A percentile compares a stretch with the other conserved stretches of the same genome.
Conservation (phyloP, 2,888 invertebrate genomes). For the Polydrusus cervinus region DNA sequence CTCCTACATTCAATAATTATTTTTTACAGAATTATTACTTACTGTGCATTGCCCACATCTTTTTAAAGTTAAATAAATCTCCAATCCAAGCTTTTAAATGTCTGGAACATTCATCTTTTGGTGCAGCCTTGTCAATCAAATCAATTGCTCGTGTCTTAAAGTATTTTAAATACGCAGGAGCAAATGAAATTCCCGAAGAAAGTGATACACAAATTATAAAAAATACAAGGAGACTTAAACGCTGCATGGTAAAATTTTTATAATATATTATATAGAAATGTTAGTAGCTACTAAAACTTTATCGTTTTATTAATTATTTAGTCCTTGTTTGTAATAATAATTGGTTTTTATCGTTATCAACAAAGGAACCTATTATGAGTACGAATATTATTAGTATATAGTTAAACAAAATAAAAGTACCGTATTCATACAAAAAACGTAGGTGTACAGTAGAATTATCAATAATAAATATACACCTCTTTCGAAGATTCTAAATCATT, state of each 20-base stretch:
- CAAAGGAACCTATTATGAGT: background rate
- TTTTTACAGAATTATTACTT: slow-evolving; percentile 36
- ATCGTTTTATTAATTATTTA: background rate
- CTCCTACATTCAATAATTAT: background rate
- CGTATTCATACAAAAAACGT: too few species aligned
- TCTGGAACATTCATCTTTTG: slow-evolving; percentile 56
- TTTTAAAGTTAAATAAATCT: slow-evolving; percentile 52
- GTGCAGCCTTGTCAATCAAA: slow-evolving; percentile 55
- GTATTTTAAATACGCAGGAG: slow-evolving; percentile 29
- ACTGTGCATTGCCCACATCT: slow-evolving; percentile 59
- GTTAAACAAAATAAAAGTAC: background rate
- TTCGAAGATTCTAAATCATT: too few species aligned
- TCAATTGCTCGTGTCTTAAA: slow-evolving; percentile 49
- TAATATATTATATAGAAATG: background rate
- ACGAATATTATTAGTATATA: background rate
- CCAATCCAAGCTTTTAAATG: slow-evolving; percentile 55
- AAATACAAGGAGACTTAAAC: slow-evolving; percentile 2
- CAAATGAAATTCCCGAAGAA: background rate
- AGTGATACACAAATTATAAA: slow-evolving; percentile 1
- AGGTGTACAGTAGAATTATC: too few species aligned
- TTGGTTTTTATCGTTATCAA: slow-evolving; percentile 14
- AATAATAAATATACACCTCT: too few species aligned
- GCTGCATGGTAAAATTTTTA: background rate
- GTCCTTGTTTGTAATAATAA: background rate
- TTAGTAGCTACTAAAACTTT: background rate